These are phyloP conservation scores for Enteromius thamalakanensis DNA, from an alignment of 2,797 vertebrate species.

Conservation along the genomic window DNA sequence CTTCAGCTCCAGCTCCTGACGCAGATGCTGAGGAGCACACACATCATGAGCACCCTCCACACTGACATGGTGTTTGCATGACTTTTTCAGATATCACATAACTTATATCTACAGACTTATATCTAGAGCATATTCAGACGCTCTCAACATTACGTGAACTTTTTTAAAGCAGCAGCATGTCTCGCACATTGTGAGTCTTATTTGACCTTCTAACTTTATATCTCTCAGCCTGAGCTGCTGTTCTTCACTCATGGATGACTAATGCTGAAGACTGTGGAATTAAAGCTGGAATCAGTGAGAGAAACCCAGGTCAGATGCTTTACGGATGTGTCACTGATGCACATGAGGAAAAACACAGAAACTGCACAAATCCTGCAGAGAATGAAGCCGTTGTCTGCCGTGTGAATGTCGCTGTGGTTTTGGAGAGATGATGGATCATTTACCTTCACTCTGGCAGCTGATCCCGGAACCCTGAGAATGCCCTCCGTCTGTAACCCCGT, in stretches of 20 bases:
- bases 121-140: not conserved
- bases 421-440: not conserved
- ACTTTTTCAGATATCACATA: not conserved
- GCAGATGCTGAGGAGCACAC: conserved; percentile 79
- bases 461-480: conserved; percentile 92
- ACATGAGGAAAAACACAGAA: not conserved
- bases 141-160: not conserved
- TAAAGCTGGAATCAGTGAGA: conserved; percentile 4
- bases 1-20: conserved; percentile 87
- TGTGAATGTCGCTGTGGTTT: not conserved
- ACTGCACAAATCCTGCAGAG: not conserved
- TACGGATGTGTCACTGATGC: not conserved
- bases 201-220: not conserved
- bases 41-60: not conserved
- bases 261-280: not conserved
- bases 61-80: not conserved
- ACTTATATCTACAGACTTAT: not conserved
- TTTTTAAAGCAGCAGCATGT: not conserved
- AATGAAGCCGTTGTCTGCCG: not conserved
- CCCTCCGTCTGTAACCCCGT: conserved; percentile 93
- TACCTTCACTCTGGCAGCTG: conserved; percentile 94
- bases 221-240: not conserved
- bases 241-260: not conserved
- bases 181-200: not conserved
- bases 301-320: not conserved